A percentile compares a stretch with the other conserved stretches of the same genome.
phyloP scores from a whole-genome alignment of 2,888 invertebrate genomes.

The Crocallis elinguaria region DNA sequence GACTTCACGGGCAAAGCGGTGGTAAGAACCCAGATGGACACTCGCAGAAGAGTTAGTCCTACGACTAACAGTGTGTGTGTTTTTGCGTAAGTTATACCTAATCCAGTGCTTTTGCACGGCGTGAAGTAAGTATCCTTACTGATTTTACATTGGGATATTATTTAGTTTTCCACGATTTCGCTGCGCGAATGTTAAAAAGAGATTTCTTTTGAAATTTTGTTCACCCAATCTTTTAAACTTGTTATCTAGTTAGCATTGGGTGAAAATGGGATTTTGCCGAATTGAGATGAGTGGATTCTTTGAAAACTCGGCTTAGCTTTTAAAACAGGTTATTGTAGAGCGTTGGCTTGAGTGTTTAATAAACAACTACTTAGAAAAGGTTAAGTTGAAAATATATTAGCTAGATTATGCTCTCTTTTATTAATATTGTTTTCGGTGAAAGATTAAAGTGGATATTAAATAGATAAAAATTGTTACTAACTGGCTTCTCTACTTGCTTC shows the following conservation, averaged over 20 bases:
- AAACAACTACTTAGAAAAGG: background rate
- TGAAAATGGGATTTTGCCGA: constrained; percentile 6
- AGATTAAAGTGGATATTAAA: too few species aligned
- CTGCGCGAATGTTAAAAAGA: constrained; percentile 9
- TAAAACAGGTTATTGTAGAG: background rate
- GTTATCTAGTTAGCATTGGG: constrained; percentile 19
- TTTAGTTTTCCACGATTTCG: constrained; percentile 11
- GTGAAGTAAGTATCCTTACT: constrained; percentile 17
- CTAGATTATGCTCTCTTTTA: background rate
- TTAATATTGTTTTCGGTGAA: too few species aligned
- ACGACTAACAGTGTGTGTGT: too few species aligned
- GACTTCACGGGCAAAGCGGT: too few species aligned
- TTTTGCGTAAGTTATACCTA: too few species aligned
- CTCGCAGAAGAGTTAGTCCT: too few species aligned
- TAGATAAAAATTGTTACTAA: too few species aligned
- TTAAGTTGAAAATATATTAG: background rate
- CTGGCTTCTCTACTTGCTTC: too few species aligned
- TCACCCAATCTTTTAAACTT: constrained; percentile 19
- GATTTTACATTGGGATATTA: background rate
- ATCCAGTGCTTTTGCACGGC: too few species aligned
- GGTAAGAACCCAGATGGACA: too few species aligned
- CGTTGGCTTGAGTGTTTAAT: background rate
- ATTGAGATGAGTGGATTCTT: constrained; percentile 7
- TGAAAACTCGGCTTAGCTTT: background rate
- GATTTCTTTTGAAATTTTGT: constrained; percentile 15